Percentiles rank a stretch among this genome's conserved stretches.
Conservation (phyloP, 2,113 vertebrate genomes). For the Stomatorhinus ivindoensis region DNA sequence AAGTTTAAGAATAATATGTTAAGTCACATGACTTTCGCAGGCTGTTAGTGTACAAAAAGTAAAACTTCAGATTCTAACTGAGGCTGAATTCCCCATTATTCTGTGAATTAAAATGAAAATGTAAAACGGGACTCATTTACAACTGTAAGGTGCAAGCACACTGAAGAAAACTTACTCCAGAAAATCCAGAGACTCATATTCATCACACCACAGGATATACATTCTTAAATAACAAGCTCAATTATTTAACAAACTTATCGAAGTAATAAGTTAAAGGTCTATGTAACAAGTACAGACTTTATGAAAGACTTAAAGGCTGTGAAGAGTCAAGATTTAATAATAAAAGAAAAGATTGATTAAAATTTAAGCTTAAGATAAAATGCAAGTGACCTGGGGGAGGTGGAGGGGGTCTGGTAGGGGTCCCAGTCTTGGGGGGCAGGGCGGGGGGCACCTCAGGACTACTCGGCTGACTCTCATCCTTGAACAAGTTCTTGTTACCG, state of each 20-base stretch:
- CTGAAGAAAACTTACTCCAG: neutral
- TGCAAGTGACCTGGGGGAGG: constrained; percentile 79
- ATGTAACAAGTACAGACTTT: neutral
- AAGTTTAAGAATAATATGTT: neutral
- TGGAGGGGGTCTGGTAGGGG: constrained; percentile 88
- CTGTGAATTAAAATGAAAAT: neutral
- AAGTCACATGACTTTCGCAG: neutral
- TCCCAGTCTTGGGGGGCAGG: constrained; percentile 88
- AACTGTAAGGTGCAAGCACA: neutral
- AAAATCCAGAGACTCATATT: neutral
- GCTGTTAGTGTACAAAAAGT: neutral
- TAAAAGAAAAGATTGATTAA: neutral
- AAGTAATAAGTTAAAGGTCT: neutral
- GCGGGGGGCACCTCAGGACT: constrained; percentile 82
- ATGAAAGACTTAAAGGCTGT: neutral
- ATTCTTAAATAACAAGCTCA: neutral
- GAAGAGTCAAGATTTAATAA: neutral
- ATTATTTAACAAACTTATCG: neutral
- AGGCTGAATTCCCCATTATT: neutral
- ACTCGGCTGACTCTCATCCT: constrained; percentile 62
- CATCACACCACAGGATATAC: neutral
- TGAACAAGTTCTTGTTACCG: constrained; percentile 76
- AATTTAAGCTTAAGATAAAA: neutral
- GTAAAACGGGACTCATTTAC: neutral
- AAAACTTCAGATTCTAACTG: neutral